Evolutionary conservation across 2,797 vertebrate genomes (phyloP), one percentile per base, ranked within the genome.

Genomic region (Sebastiscus albofasciatus): DNA sequence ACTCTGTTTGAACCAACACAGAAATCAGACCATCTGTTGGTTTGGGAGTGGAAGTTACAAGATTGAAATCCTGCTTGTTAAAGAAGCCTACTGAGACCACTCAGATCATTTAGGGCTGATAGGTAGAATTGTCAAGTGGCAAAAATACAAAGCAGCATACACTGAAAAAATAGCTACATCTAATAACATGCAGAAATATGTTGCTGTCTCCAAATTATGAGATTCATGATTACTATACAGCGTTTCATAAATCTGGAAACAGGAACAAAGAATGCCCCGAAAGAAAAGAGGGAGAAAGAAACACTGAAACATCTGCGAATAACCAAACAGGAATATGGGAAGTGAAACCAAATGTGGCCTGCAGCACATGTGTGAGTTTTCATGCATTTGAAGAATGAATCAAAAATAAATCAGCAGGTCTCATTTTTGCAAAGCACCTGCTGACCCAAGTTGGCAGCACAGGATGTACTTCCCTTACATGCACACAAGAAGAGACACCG

Each of bases 301-400:
- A 77, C 27, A 58, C 5, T 20, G 5, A 78, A 56, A 80, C 74
- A 83, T 81, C 77, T 84, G 75, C n/a, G 26, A 73, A 67, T 60
- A 65, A 60, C 62, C 31, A 75, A 64, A 73, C 4, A 68, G 54
- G 22, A 74, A 82, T 49, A 80, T 67, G 26, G 29, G 22, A 84
- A 80, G 70, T 79, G 76, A 85, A 89, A 79, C 74, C 76, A 78
- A 84, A 78, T 85, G 80, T 64, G 52, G 75, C 54, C 75, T 80
- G 75, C 67, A 77, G 77, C 59, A 77, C 72, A 83, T 67, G 26
- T 84, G 80, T 58, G 59, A 65, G 18, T 34, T 79, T 80, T 55
- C 27, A 64, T 27, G 66, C 31, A 68, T 60, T 22, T 52, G 12
- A 67, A 68, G 29, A 77, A 62, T 71, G 5, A 79, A 58, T 81